These are phyloP conservation scores for Eupristina koningsbergeri DNA, from an alignment of 1,140 invertebrate species.

Conservation along the genomic window DNA sequence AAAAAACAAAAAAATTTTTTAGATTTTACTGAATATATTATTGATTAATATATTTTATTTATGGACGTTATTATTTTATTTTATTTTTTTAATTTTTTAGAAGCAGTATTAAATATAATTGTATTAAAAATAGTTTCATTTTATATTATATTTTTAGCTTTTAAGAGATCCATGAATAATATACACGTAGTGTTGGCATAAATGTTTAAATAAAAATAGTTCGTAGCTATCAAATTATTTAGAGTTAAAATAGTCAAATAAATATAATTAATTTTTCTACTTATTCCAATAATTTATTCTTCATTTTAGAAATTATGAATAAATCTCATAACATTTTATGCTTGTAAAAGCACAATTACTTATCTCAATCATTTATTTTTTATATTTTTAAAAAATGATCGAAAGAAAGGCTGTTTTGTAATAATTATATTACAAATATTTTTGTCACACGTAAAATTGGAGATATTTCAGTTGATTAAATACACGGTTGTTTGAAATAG, in stretches of 20 bases:
- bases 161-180: neutral
- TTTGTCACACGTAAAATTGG: too few relatives aligned
- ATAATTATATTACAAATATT: too few relatives aligned
- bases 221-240: constrained; percentile 4
- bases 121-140: constrained; percentile 2
- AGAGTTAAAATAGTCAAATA: neutral
- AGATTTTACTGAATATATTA: neutral
- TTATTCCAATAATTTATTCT: neutral
- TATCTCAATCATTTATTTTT: too few relatives aligned
- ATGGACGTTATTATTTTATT: too few relatives aligned
- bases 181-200: neutral
- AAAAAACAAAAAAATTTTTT: too few relatives aligned
- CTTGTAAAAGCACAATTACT: too few relatives aligned
- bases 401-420: too few relatives aligned
- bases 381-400: too few relatives aligned
- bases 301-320: too few relatives aligned
- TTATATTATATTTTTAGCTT: constrained; percentile 16
- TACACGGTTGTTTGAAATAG: too few relatives aligned
- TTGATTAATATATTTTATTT: neutral
- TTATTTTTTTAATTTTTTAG: neutral
- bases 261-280: neutral
- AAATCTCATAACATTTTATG: too few relatives aligned
- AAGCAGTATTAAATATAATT: neutral
- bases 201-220: constrained; percentile 20
- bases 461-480: too few relatives aligned